Evolutionary conservation across 2,113 vertebrate genomes (phyloP), one percentile per base, ranked within the genome.

Genomic region (Pachypanchax playfairii): DNA sequence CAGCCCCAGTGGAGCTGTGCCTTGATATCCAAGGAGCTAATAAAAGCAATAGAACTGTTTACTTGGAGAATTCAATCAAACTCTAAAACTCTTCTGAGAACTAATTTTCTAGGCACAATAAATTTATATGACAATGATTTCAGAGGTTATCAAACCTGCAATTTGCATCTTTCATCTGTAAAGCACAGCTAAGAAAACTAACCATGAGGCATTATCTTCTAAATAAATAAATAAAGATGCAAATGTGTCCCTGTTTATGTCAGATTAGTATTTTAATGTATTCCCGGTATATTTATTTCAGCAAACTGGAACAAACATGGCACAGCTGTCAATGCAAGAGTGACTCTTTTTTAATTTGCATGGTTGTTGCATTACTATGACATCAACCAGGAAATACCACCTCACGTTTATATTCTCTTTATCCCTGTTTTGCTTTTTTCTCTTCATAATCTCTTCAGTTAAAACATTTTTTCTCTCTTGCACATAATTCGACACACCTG

Each of bases 1-100:
- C 42, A 99, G 93, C 2, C 87, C 92, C 83, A 98, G 88, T 0
- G 94, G 93, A 31, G 93, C 93, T 26, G 88, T 89, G 42, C 96
- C 96, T 81, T 93, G 90, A 87, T 98, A 98, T n/a, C 96, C 96
- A 0, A 88, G 91, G 72, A 99, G 94, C 97, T 99, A 84, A 1
- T 13, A 73, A 51, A 83, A 14, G 14, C 7, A 39, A 82, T 28
- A 72, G 15, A 65, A 28, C n/a, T 1, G 8, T 22, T 69, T 41
- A 65, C 44, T 36, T 24, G 14, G 8, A 26, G 31, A 36, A 5
- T 48, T 62, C 22, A 24, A 0, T 25, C 35, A 2, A 35, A 35
- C 33, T 8, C 8, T 25, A 31, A 65, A 25, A n/a, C 10, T 14
- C 6, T 46, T 21, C 36, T 24, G 21, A 49, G 26, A 46, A 49